Percentiles rank a stretch among this genome's conserved stretches.
phyloP scores from a whole-genome alignment of 2,888 invertebrate genomes.

The Panzeria rudis region DNA sequence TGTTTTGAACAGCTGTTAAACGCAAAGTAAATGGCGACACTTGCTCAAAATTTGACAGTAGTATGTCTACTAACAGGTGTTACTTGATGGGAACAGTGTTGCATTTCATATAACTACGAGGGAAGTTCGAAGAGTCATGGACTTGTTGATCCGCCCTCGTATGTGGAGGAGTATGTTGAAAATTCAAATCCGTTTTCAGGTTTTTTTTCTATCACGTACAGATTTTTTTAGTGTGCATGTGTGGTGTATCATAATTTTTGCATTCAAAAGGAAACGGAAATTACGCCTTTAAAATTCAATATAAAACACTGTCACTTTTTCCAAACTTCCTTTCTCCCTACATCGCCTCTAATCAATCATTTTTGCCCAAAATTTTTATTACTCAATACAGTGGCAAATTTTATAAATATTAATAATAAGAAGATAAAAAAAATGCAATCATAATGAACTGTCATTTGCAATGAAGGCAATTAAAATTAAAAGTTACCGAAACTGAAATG shows the following conservation, averaged over 20 bases:
- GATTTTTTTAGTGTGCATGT: too few species aligned
- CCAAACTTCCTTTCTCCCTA: neutral
- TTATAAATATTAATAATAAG: neutral
- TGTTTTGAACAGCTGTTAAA: too few species aligned
- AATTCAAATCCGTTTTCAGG: too few species aligned
- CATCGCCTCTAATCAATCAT: neutral
- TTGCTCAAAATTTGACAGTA: too few species aligned
- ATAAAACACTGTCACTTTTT: neutral
- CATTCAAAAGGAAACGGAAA: constrained; percentile 20
- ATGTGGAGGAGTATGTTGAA: too few species aligned
- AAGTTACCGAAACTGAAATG: constrained; percentile 23
- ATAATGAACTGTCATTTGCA: constrained; percentile 16
- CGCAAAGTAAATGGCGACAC: too few species aligned
- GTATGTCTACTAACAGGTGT: too few species aligned
- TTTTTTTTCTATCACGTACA: too few species aligned
- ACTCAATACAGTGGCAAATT: neutral
- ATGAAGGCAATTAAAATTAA: constrained; percentile 67
- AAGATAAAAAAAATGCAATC: constrained; percentile 13
- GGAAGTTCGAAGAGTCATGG: too few species aligned
- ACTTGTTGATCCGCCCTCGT: too few species aligned
- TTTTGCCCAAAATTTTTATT: constrained; percentile 3
- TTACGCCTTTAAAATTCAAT: neutral
- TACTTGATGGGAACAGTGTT: too few species aligned
- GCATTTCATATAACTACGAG: too few species aligned
- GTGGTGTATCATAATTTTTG: neutral